A percentile compares a stretch with the other conserved stretches of the same genome.
These are phyloP conservation scores for Pseudochirops cupreus DNA, from an alignment of 2,797 vertebrate species.

Conservation along the genomic window DNA sequence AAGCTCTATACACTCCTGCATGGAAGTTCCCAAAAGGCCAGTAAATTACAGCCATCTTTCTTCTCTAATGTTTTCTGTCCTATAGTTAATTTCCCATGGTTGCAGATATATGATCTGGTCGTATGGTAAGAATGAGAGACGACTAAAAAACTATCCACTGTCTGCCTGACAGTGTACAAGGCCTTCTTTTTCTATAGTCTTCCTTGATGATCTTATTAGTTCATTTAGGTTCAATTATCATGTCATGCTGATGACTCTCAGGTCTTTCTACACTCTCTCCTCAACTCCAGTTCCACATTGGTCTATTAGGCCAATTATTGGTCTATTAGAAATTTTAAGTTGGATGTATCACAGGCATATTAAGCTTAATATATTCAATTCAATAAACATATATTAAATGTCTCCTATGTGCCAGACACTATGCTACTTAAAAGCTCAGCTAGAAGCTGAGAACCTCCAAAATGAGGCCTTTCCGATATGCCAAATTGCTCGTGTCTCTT, in stretches of 20 bases:
- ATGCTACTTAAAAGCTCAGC: background rate
- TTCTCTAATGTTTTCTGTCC: background rate
- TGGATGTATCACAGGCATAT: background rate
- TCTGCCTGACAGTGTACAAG: background rate
- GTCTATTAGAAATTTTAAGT: background rate
- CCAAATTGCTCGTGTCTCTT: background rate
- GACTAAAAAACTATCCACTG: background rate
- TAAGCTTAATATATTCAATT: background rate
- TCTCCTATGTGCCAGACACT: background rate
- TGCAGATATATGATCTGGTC: background rate
- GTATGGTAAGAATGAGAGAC: background rate
- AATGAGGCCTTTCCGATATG: background rate
- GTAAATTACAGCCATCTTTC: background rate
- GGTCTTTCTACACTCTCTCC: background rate
- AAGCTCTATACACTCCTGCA: background rate
- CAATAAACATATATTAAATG: background rate
- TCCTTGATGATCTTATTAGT: background rate
- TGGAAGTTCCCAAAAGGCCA: background rate
- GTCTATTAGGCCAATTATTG: no score
- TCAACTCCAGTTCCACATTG: background rate
- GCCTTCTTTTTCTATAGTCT: background rate
- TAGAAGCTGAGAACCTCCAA: background rate
- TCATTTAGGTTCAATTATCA: background rate
- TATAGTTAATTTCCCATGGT: background rate
- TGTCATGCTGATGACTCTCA: background rate